Evolutionary conservation across 1,140 invertebrate genomes (phyloP).

Genomic region (Ridgeia piscesae): DNA sequence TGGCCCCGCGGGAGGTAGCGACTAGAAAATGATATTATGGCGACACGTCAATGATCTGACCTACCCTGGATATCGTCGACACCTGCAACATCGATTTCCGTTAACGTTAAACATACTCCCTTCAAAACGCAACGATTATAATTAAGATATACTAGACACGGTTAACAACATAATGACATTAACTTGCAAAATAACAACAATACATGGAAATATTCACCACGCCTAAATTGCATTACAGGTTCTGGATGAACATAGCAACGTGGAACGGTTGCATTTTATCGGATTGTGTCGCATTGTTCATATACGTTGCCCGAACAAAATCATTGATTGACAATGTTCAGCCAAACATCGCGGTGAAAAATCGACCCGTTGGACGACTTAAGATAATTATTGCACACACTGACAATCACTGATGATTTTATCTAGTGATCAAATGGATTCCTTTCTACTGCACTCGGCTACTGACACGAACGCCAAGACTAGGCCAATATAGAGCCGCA

Average conservation of each 20-base stretch:
- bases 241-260: background rate
- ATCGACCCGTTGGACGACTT: background rate
- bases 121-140: background rate
- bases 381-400: too few relatives aligned
- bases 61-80: background rate
- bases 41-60: background rate
- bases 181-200: background rate
- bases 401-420: background rate
- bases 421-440: background rate
- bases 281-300: background rate
- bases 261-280: background rate
- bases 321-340: background rate
- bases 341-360: background rate
- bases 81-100: background rate
- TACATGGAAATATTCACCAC: background rate
- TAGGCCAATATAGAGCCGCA: background rate
- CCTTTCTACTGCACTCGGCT: background rate
- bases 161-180: background rate
- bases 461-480: background rate
- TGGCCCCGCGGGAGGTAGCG: background rate
- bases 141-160: background rate
- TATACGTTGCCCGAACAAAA: background rate
- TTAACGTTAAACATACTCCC: background rate
- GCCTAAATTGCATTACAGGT: background rate
- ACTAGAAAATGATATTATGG: background rate